phyloP scores from a whole-genome alignment of 2,113 vertebrate species.

The Zonotrichia leucophrys region DNA sequence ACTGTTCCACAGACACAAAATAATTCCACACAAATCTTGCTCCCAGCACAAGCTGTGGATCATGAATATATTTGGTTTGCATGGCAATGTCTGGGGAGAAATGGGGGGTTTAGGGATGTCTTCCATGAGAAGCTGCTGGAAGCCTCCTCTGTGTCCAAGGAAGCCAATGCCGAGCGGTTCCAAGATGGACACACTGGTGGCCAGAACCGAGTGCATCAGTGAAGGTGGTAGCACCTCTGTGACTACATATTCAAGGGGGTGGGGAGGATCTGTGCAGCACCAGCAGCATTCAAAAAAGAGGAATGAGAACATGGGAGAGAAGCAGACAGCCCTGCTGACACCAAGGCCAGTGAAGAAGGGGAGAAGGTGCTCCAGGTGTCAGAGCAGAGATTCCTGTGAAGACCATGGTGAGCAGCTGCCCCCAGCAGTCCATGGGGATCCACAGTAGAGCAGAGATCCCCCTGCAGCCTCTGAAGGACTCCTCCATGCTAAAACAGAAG shows the following conservation, averaged over 20 bases:
- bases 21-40: not conserved
- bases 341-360: not conserved
- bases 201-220: rapidly evolving
- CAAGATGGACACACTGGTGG: rapidly evolving
- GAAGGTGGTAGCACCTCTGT: rapidly evolving
- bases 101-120: not conserved
- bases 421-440: not conserved
- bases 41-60: not conserved
- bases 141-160: not conserved
- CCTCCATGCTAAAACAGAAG: not conserved
- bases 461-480: not conserved
- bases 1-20: not conserved
- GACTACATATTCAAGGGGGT: rapidly evolving
- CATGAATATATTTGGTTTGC: not conserved
- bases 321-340: not conserved
- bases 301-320: not conserved
- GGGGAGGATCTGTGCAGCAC: rapidly evolving
- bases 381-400: not conserved
- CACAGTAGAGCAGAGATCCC: not conserved
- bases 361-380: not conserved
- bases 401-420: not conserved
- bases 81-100: not conserved
- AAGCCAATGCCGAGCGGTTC: rapidly evolving
- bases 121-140: not conserved
- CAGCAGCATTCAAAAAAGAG: not conserved